Base-by-base conservation (phyloP, 2,888 invertebrate genomes). In the Zele albiditarsus region DNA sequence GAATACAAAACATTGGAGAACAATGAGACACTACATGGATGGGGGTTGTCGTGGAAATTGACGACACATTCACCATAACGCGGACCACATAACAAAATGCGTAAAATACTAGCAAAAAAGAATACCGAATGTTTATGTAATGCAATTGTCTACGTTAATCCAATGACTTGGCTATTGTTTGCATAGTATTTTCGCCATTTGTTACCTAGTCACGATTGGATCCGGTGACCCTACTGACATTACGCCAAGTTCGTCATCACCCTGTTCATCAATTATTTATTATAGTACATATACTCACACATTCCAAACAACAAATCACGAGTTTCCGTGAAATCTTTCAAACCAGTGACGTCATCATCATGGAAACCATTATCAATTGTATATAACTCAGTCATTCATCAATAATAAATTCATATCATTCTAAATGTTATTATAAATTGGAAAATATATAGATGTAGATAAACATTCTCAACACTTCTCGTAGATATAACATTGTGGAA, bases 401-500 rank as follows among this genome's bases (percentile, higher is more conserved):
- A 23, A 53, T 20, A 53, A 20, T 8, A 20, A 2, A 23, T 8
- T 20, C 20, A n/a, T 20, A 53, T 8, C 5, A 53, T 23, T 53
- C 20, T 67, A 5, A 49, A 27, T 42, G 65, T 14, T 20, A 31
- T 33, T 42, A 38, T 33, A 23, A 20, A n/a, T 38, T 42, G 20
- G n/a, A n/a, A n/a, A 42, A n/a, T 23, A 25, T 46, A 14, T 2
- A 3, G 23, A 60, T 14, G 14, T 23, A 60, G 3, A 23, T 2
- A 60, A 28, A 31, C 31, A 6, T 23, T 49, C n/a, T 46, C 60
- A 12, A 74, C 63, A 23, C 62, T 62, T 31, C 77, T 92, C 91
- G 81, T 92, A 94, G 94, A 94, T 88, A 91, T 94, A 86, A 92
- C 92, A 78, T 86, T 90, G 84, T 94, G 93, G 93, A 94, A 94